Percentiles rank a stretch among this genome's conserved stretches.
phyloP scores from a whole-genome alignment of 1,140 invertebrate genomes.

The Drosophila takahashii region DNA sequence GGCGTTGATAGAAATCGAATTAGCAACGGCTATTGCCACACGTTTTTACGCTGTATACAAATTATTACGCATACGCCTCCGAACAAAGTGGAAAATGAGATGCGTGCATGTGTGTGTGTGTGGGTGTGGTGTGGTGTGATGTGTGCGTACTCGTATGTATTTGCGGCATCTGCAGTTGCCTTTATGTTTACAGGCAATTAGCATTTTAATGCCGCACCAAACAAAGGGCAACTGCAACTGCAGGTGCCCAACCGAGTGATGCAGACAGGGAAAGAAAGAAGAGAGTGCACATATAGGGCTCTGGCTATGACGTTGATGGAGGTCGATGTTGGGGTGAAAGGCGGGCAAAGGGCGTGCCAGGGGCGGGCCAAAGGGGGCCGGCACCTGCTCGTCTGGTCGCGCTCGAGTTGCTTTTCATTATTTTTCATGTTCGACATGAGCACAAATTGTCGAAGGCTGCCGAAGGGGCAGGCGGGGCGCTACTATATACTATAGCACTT shows the following conservation, averaged over 20 bases:
- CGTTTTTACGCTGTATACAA: slow-evolving; percentile 27
- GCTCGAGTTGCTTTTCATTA: slow-evolving; percentile 75
- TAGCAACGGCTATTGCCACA: slow-evolving; percentile 57
- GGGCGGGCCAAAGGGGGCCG: neutral
- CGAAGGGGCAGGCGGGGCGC: neutral
- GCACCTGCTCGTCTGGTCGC: slow-evolving; percentile 46
- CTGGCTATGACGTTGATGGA: slow-evolving; percentile 28
- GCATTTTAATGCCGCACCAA: slow-evolving; percentile 75
- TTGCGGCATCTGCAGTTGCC: slow-evolving; percentile 59
- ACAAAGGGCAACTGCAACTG: slow-evolving; percentile 73
- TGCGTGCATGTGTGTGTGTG: slow-evolving; percentile 18
- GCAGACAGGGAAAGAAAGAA: neutral
- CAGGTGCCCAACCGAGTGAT: slow-evolving; percentile 69
- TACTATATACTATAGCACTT: slow-evolving; percentile 1
- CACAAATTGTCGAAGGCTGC: slow-evolving; percentile 63
- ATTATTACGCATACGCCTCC: slow-evolving; percentile 71
- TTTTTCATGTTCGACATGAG: slow-evolving; percentile 77
- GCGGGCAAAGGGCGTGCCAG: neutral
- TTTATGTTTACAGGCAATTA: slow-evolving; percentile 80
- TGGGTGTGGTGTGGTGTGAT: neutral
- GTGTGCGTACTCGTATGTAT: slow-evolving; percentile 17
- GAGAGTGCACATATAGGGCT: slow-evolving; percentile 7
- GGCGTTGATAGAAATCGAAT: slow-evolving; percentile 70
- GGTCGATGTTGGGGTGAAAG: neutral
- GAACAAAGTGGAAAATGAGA: slow-evolving; percentile 35